Percentiles rank a stretch among this genome's conserved stretches.
Evolutionary conservation across 2,113 vertebrate genomes (phyloP).

Genomic region (Rana temporaria): DNA sequence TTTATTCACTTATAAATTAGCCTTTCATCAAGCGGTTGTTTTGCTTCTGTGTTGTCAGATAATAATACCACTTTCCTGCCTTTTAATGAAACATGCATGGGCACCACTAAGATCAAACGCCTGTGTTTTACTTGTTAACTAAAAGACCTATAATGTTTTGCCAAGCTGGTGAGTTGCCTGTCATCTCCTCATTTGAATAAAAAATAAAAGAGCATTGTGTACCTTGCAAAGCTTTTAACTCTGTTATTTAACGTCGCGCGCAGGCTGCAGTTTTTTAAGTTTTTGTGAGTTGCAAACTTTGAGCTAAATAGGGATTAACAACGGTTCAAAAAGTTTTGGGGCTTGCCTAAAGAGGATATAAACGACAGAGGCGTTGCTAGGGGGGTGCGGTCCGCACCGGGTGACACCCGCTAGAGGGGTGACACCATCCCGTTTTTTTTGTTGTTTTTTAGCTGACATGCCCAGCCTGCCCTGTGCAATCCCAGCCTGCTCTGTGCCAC

Average conservation of each 20-base stretch:
- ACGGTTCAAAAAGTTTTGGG: background rate
- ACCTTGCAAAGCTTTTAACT: constrained; percentile 24
- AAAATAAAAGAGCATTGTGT: constrained; percentile 26
- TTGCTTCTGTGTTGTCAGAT: constrained; percentile 44
- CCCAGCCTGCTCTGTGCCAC: too few relatives aligned
- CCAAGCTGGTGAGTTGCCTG: constrained; percentile 40
- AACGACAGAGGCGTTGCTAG: too few relatives aligned
- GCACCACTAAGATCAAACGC: constrained; percentile 44
- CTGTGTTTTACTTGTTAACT: constrained; percentile 44
- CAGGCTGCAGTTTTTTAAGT: constrained; percentile 29
- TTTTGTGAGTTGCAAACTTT: constrained; percentile 4
- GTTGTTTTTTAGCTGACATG: too few relatives aligned
- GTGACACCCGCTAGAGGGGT: too few relatives aligned
- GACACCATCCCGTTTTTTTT: too few relatives aligned
- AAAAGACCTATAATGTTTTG: constrained; percentile 45
- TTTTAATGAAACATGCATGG: constrained; percentile 39
- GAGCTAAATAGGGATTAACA: background rate
- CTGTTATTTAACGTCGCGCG: constrained; percentile 12
- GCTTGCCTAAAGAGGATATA: too few relatives aligned
- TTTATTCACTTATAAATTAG: constrained; percentile 53
- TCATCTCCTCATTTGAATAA: constrained; percentile 44
- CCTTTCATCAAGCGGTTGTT: constrained; percentile 53
- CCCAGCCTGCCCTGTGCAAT: too few relatives aligned
- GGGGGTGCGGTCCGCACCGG: too few relatives aligned
- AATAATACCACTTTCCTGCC: constrained; percentile 34